These are phyloP conservation scores for Mallotus villosus DNA, from an alignment of 2,797 vertebrate species.

Conservation along the genomic window DNA sequence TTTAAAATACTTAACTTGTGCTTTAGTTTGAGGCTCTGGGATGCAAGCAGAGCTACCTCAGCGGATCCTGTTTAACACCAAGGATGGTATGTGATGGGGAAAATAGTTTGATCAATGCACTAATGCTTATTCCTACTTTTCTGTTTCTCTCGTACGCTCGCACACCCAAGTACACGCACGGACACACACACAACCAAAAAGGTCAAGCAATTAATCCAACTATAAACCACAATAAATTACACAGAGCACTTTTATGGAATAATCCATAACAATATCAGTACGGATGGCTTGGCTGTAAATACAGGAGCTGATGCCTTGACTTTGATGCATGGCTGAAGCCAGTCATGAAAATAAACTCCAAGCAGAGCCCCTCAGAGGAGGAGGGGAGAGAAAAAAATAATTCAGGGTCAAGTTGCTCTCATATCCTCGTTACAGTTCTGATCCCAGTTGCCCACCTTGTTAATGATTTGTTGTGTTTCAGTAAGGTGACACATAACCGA, in stretches of 20 bases:
- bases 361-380: slow-evolving; percentile 31
- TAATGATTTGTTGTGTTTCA: slow-evolving; percentile 53
- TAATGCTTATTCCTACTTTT: no score
- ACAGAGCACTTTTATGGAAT: slow-evolving; percentile 78
- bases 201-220: slow-evolving; percentile 78
- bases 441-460: slow-evolving; percentile 26
- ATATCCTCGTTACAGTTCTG: slow-evolving; percentile 20
- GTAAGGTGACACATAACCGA: slow-evolving; percentile 50
- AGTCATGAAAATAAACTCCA: slow-evolving; percentile 60
- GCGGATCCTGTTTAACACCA: no score
- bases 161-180: background rate
- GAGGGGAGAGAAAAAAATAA: slow-evolving; percentile 30
- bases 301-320: slow-evolving; percentile 56
- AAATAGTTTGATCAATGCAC: background rate
- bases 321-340: slow-evolving; percentile 59
- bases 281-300: slow-evolving; percentile 67
- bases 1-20: no score
- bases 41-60: no score
- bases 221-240: slow-evolving; percentile 74
- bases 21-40: no score
- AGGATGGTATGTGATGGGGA: no score
- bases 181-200: slow-evolving; percentile 59
- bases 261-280: slow-evolving; percentile 80
- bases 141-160: background rate
- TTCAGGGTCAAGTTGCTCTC: slow-evolving; percentile 60